phyloP scores from a whole-genome alignment of 2,888 invertebrate genomes.

The Ennomos quercinarius region DNA sequence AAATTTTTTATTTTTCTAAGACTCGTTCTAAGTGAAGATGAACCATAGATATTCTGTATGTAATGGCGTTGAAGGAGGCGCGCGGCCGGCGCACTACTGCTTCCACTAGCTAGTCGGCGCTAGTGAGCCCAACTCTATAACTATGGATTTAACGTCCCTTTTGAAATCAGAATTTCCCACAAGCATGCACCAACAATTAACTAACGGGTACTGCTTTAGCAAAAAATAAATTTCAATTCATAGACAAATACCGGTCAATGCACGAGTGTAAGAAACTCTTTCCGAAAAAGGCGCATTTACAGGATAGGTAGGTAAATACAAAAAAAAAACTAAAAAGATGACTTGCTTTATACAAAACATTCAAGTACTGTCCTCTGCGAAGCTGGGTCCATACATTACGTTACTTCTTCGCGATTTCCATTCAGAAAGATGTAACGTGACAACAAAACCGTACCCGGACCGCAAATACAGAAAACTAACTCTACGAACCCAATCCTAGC shows the following conservation, averaged over 20 bases:
- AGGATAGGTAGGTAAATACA: constrained; percentile 41
- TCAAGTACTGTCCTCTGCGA: constrained; percentile 65
- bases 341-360: constrained; percentile 64
- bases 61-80: constrained; percentile 75
- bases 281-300: constrained; percentile 56
- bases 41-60: constrained; percentile 72
- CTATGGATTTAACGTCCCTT: constrained; percentile 45
- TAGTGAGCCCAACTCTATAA: constrained; percentile 58
- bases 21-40: constrained; percentile 81
- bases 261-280: constrained; percentile 14
- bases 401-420: constrained; percentile 41
- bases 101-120: constrained; percentile 67
- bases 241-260: background rate
- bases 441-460: constrained; percentile 44
- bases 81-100: constrained; percentile 73
- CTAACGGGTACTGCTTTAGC: background rate
- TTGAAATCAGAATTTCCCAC: constrained; percentile 28
- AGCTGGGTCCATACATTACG: constrained; percentile 43
- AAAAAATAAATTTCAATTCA: background rate
- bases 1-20: constrained; percentile 71
- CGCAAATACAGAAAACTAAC: constrained; percentile 39
- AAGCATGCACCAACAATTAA: constrained; percentile 1
- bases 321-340: constrained; percentile 58
- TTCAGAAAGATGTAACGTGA: constrained; percentile 47
- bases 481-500: constrained; percentile 60